Conservation (phyloP, 2,797 vertebrate species). For the Sphenopsis melanotis region DNA sequence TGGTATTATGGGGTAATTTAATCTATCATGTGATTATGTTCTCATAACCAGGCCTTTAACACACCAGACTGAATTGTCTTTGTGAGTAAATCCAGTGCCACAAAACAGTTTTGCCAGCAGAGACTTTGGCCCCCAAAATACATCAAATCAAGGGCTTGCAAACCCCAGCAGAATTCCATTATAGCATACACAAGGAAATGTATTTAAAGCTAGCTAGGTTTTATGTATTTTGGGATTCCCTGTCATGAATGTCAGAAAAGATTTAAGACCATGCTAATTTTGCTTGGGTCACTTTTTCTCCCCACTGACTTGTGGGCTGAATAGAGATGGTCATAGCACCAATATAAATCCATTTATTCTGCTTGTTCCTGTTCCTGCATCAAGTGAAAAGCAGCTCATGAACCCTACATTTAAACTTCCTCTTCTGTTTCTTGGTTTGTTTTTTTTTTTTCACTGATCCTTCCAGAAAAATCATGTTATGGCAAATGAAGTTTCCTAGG, state of each 20-base stretch:
- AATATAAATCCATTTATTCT: neutral
- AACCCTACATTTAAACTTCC: neutral
- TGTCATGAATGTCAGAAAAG: neutral
- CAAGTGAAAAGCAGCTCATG: neutral
- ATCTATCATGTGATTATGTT: neutral
- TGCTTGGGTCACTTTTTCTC: constrained; percentile 15
- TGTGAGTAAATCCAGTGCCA: neutral
- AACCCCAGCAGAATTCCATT: neutral
- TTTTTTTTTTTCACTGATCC: neutral
- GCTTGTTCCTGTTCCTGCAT: neutral
- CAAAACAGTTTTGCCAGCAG: neutral
- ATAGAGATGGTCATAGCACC: neutral
- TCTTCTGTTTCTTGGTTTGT: neutral
- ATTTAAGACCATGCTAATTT: neutral
- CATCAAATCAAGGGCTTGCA: neutral
- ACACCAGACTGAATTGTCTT: neutral
- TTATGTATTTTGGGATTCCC: constrained; percentile 7
- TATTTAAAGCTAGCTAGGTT: neutral
- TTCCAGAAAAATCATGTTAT: constrained; percentile 26
- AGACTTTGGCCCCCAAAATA: neutral
- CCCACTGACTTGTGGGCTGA: neutral
- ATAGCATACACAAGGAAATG: neutral
- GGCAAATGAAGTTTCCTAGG: constrained; percentile 25
- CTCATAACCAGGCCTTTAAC: neutral
- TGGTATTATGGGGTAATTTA: neutral